Evolutionary conservation across 2,113 vertebrate genomes (phyloP).

Genomic region (Indicator maculatus): DNA sequence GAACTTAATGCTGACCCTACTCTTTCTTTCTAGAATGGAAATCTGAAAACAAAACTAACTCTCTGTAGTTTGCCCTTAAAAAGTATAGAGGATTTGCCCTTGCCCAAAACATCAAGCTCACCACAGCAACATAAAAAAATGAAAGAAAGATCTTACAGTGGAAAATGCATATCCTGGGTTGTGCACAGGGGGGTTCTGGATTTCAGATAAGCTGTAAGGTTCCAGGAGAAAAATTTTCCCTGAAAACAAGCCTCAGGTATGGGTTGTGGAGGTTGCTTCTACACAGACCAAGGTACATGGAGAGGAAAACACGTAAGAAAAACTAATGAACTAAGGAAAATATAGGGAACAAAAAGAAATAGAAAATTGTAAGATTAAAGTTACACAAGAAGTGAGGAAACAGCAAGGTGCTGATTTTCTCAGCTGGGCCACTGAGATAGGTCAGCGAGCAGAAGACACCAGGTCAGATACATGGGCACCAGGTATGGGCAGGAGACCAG

Average conservation of each 20-base stretch:
- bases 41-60: background rate
- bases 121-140: background rate
- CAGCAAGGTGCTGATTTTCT: background rate
- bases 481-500: background rate
- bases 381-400: background rate
- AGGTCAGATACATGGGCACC: background rate
- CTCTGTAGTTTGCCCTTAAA: background rate
- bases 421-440: background rate
- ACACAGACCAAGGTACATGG: accelerated
- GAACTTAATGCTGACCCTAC: background rate
- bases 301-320: background rate
- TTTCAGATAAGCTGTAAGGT: background rate
- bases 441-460: background rate
- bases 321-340: background rate
- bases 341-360: background rate
- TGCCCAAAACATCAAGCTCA: background rate
- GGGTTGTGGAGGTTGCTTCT: background rate
- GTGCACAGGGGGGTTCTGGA: background rate
- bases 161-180: background rate
- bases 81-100: background rate
- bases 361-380: background rate
- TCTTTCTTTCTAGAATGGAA: background rate
- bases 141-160: background rate
- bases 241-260: background rate
- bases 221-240: background rate